Evolutionary conservation across 2,113 vertebrate species (phyloP), one percentile per base, ranked within the genome.

Genomic region (Paraplagusia blochii): DNA sequence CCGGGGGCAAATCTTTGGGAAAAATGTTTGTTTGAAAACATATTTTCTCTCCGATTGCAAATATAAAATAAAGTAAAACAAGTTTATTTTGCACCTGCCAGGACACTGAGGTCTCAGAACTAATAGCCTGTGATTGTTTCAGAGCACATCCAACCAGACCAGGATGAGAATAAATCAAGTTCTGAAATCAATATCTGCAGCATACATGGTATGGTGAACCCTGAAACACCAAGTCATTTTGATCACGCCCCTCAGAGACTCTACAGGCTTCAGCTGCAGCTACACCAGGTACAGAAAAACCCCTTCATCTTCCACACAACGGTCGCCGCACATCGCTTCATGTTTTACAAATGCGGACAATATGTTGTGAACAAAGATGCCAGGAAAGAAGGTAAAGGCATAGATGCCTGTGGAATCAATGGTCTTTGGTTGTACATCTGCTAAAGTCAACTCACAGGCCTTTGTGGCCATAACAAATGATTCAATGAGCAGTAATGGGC

Each of bases 351-450:
- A 76, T 63, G 70, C 49, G 51, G 56, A 76, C 68, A 63, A 55
- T 74, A 76, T 43, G 62, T 66, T 63, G 57, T 54, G 60, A 74
- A 64, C 58, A 52, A 75, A 77, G 52, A 52, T 69, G 76, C 75
- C 79, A 15, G 82, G 82, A 79, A 69, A 66, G 58, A 69, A 74
- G 73, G 33, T 3, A 60, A 38, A 77, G 80, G 46, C 62, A 84
- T 84, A 44, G 66, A 45, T 61, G 55, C 16, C 42, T 44, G 1
- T 11, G 13, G 14, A 22, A 61, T 85, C 74, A 58, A 84, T 84
- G 64, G 58, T 38, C 42, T 53, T 51, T 75, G 69, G 45, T 62
- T 67, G 62, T 46, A 29, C 49, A 45, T 58, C 49, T 29, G 22
- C 22, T 29, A 29, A 60, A 67, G 58, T 53, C 57, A 5, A 1